Evolutionary conservation across 1,140 invertebrate genomes (phyloP), one percentile per base, ranked within the genome.

Genomic region (Lethrus apterus): DNA sequence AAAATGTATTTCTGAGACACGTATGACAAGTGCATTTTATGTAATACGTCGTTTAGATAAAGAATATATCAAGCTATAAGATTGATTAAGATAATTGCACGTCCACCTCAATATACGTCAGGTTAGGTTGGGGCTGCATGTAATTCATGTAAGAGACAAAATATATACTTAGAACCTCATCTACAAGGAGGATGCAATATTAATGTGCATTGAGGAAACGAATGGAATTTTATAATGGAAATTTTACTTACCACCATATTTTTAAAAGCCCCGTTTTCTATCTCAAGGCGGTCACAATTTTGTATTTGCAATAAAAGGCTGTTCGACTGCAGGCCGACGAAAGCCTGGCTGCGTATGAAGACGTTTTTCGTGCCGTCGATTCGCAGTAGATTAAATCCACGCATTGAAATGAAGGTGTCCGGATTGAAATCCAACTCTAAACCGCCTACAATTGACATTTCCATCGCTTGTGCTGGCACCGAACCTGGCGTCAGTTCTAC

Each of bases 361-460:
- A 78, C 55, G 14, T 60, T 68, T 34, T 65, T 59, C 30, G 74
- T 70, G 10, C 66, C 68, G 3, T 70, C 67, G 9, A 78, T 64
- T 24, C 64, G 62, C 1, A 78, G 64, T 5, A 70, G 57, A 44
- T 70, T 64, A 42, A 78, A 54, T 11, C 32, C 70, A 54, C 17
- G 62, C 65, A 65, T 71, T 1, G 65, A 62, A 7, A 58, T 58
- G 24, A 76, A 62, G 0, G 69, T 63, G 48, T 69, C 64, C 1
- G 70, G 51, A 21, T 72, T 69, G 47, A 84, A 75, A 26, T 67
- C 65, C 15, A 84, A 52, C 19, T 74, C 71, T 19, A 72, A 65
- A 7, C 74, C 77, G 10, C 76, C 76, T 2, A 62, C 69, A 1
- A 84, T 66, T 13, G 76, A 73, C 15, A 84, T 64, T 63, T 73